Percentiles rank a stretch among this genome's conserved stretches.
These are phyloP conservation scores for Sycophila texana DNA, from an alignment of 2,888 invertebrate species.

Conservation along the genomic window DNA sequence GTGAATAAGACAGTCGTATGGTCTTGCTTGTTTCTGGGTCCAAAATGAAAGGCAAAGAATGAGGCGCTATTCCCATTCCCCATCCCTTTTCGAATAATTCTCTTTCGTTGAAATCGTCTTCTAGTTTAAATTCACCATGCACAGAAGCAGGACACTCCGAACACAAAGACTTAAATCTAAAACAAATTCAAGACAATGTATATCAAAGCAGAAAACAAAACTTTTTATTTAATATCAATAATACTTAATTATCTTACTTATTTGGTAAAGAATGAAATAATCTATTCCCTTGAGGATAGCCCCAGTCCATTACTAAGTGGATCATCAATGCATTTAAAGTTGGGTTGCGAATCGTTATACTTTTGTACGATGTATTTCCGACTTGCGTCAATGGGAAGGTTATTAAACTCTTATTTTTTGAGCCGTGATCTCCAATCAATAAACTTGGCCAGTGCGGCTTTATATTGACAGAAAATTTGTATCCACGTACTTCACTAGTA, in stretches of 20 bases:
- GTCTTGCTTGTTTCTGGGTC: conserved; percentile 67
- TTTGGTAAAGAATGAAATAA: conserved; percentile 77
- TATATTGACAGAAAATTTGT: conserved; percentile 82
- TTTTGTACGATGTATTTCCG: conserved; percentile 81
- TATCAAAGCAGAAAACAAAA: not conserved
- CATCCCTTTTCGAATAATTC: conserved; percentile 67
- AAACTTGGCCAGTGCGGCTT: conserved; percentile 83
- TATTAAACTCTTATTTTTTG: conserved; percentile 76
- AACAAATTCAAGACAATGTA: not conserved
- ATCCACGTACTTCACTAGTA: conserved; percentile 83
- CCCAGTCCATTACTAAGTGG: conserved; percentile 84
- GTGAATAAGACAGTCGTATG: conserved; percentile 69
- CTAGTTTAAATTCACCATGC: conserved; percentile 70
- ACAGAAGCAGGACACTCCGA: conserved; percentile 66
- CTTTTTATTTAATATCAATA: not conserved
- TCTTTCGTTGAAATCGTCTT: conserved; percentile 60
- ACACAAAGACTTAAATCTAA: conserved; percentile 70
- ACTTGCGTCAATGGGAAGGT: conserved; percentile 86
- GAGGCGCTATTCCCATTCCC: conserved; percentile 64
- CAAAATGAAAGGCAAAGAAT: conserved; percentile 68
- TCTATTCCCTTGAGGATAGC: conserved; percentile 82
- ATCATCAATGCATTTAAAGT: conserved; percentile 83
- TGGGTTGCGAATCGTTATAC: conserved; percentile 85
- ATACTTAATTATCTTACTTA: conserved; percentile 61
- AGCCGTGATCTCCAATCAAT: conserved; percentile 63